These are phyloP conservation scores for Heliconius nattereri DNA, from an alignment of 1,140 invertebrate species.

Conservation along the genomic window DNA sequence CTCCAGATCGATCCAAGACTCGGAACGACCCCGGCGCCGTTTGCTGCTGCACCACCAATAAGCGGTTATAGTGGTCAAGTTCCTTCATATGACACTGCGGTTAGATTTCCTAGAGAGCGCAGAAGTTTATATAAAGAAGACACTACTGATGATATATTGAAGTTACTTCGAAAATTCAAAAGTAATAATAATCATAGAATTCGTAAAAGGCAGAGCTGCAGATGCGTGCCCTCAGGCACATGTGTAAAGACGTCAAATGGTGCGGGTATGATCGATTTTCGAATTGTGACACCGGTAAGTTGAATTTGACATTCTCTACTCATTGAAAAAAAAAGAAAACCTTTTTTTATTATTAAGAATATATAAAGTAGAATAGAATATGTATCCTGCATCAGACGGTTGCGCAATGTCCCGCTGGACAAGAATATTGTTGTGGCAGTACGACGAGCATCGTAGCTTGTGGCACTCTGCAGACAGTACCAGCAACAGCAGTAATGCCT, in stretches of 20 bases:
- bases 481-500: conserved; percentile 56
- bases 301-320: not conserved
- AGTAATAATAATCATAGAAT: conserved; percentile 52
- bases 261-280: conserved; percentile 82
- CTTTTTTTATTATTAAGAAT: not conserved
- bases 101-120: conserved; percentile 63
- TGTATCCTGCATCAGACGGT: conserved; percentile 41
- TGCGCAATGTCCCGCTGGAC: conserved; percentile 68
- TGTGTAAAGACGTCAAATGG: conserved; percentile 64
- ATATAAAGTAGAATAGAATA: not conserved
- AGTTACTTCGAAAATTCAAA: not conserved
- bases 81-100: conserved; percentile 54
- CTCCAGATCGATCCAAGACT: conserved; percentile 70
- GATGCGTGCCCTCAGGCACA: conserved; percentile 69
- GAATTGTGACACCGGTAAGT: conserved; percentile 83
- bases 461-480: conserved; percentile 66
- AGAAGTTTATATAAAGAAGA: conserved; percentile 41
- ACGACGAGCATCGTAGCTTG: conserved; percentile 48
- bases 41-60: conserved; percentile 63
- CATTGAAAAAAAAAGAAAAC: not conserved
- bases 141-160: not conserved
- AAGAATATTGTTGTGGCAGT: conserved; percentile 76
- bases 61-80: conserved; percentile 63
- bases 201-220: conserved; percentile 69
- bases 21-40: conserved; percentile 63